A percentile compares a stretch with the other conserved stretches of the same genome.
Evolutionary conservation across 2,797 vertebrate species (phyloP).

Genomic region (Ispidina picta): DNA sequence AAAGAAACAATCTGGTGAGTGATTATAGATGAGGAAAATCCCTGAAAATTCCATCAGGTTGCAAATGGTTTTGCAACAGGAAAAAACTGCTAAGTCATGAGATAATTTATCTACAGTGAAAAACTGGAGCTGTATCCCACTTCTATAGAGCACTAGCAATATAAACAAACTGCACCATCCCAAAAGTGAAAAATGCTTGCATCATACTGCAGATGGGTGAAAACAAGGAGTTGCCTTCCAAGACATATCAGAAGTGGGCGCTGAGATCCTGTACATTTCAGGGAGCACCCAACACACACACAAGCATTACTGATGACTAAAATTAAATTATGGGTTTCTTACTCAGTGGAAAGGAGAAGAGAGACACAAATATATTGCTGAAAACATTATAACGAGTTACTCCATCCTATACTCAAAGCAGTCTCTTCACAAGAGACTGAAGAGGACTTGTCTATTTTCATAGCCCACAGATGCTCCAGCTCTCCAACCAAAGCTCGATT

Average conservation of each 20-base stretch:
- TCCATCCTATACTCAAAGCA: neutral
- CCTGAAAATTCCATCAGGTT: neutral
- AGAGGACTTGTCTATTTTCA: neutral
- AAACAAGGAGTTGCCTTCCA: neutral
- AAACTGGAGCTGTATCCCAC: neutral
- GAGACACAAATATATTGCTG: neutral
- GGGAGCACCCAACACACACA: neutral
- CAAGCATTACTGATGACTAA: neutral
- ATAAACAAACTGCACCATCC: constrained; percentile 1
- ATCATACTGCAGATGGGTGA: neutral
- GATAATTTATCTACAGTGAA: constrained; percentile 38
- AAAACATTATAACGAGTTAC: neutral
- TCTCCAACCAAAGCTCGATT: neutral
- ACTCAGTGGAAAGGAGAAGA: neutral
- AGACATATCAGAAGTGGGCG: neutral
- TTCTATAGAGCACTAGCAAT: neutral
- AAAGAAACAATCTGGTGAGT: neutral
- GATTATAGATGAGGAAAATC: neutral
- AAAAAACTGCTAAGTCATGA: constrained; percentile 16
- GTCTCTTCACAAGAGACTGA: neutral
- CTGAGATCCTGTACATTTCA: neutral
- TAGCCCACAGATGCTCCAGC: neutral
- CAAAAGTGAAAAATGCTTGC: constrained; percentile 20
- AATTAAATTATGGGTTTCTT: neutral
- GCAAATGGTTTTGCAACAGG: constrained; percentile 41